Conservation (phyloP, 2,113 vertebrate species). For the Planiliza haematocheilus region DNA sequence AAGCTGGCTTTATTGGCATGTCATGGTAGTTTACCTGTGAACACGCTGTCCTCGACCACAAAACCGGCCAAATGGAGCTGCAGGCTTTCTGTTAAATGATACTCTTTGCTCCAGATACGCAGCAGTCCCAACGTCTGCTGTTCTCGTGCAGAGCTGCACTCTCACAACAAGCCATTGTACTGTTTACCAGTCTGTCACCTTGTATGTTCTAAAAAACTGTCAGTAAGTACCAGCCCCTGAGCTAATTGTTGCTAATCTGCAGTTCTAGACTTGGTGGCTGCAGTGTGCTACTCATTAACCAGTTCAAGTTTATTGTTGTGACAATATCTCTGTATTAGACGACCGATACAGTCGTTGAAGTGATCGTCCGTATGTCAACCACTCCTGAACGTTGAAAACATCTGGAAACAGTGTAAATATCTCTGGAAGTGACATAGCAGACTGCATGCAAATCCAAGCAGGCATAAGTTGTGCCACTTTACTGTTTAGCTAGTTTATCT, state of each 20-base stretch:
- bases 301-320: too few relatives aligned
- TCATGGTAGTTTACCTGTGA: background rate
- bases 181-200: background rate
- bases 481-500: constrained; percentile 35
- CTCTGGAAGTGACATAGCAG: background rate
- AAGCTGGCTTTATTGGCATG: constrained; percentile 15
- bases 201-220: too few relatives aligned
- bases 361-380: too few relatives aligned
- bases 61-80: background rate
- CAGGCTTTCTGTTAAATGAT: background rate
- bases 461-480: background rate
- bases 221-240: background rate
- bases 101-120: background rate
- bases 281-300: too few relatives aligned
- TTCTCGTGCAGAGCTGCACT: background rate
- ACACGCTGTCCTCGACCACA: background rate
- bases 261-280: too few relatives aligned
- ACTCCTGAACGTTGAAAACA: background rate
- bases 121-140: background rate
- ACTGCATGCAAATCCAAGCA: constrained; percentile 34
- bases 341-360: too few relatives aligned
- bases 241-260: too few relatives aligned
- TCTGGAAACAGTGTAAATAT: background rate
- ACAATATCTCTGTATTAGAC: too few relatives aligned
- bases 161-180: background rate